Percentiles rank a stretch among this genome's conserved stretches.
Conservation (phyloP, 2,113 vertebrate genomes). For the Zapus hudsonius region DNA sequence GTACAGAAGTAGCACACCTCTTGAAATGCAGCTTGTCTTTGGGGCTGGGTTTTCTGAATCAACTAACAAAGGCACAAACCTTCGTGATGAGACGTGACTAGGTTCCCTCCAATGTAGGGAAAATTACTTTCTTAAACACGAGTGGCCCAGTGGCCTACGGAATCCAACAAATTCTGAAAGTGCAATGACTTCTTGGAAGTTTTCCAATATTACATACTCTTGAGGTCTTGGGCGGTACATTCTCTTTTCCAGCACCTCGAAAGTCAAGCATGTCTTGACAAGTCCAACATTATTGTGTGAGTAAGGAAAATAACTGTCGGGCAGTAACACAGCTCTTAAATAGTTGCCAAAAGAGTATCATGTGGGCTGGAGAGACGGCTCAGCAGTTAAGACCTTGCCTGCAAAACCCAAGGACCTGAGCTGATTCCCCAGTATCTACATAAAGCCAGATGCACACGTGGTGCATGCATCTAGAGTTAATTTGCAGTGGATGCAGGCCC, state of each 20-base stretch:
- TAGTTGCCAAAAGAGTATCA: not conserved
- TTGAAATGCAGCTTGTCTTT: too few species aligned
- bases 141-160: not conserved
- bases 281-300: not conserved
- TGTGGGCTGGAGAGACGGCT: too few species aligned
- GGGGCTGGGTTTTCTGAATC: too few species aligned
- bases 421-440: too few species aligned
- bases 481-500: too few species aligned
- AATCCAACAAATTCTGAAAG: not conserved
- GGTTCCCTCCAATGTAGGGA: too few species aligned
- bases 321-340: not conserved
- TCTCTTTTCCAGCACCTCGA: not conserved
- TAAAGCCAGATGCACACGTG: too few species aligned
- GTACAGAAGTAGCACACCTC: too few species aligned
- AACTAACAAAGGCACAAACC: too few species aligned
- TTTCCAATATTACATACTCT: constrained; percentile 31
- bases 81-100: not conserved
- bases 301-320: not conserved
- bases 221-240: not conserved
- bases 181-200: not conserved
- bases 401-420: too few species aligned
- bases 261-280: not conserved
- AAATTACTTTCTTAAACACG: constrained; percentile 6
- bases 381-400: too few species aligned
- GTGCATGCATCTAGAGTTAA: too few species aligned